Conservation (phyloP, 2,113 vertebrate genomes). For the Lichenostomus cassidix region DNA sequence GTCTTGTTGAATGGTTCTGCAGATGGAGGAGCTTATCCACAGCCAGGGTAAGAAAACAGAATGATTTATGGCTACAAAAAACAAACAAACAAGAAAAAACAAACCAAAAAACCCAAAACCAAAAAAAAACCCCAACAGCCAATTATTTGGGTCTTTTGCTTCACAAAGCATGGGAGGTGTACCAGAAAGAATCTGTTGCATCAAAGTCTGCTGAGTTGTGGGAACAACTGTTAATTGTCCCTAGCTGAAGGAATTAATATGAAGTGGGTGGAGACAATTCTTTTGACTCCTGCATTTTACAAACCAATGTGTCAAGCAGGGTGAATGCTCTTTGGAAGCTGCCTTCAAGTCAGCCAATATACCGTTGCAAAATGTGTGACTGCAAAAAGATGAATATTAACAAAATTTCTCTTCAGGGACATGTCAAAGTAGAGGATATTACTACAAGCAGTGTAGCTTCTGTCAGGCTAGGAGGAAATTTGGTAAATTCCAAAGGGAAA, state of each 20-base stretch:
- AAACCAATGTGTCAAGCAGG: neutral
- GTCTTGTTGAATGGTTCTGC: conserved; percentile 79
- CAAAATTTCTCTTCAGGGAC: neutral
- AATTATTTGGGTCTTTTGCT: neutral
- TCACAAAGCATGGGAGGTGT: neutral
- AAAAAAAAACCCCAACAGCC: neutral
- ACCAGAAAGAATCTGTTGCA: neutral
- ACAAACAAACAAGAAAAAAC: neutral
- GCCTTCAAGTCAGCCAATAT: neutral
- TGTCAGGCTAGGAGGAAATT: neutral
- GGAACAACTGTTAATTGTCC: neutral
- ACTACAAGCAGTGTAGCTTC: neutral
- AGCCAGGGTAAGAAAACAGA: conserved; percentile 68
- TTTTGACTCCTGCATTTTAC: neutral
- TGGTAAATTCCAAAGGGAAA: neutral
- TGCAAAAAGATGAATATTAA: neutral
- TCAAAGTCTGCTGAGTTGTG: neutral
- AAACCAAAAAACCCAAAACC: neutral
- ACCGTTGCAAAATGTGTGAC: neutral
- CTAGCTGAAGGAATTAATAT: neutral
- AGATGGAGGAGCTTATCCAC: conserved; percentile 70
- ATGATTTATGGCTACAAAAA: neutral
- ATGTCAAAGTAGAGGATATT: neutral
- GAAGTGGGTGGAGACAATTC: neutral
- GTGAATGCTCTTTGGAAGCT: neutral